Conservation (phyloP, 2,797 vertebrate genomes). For the Astyanax mexicanus region DNA sequence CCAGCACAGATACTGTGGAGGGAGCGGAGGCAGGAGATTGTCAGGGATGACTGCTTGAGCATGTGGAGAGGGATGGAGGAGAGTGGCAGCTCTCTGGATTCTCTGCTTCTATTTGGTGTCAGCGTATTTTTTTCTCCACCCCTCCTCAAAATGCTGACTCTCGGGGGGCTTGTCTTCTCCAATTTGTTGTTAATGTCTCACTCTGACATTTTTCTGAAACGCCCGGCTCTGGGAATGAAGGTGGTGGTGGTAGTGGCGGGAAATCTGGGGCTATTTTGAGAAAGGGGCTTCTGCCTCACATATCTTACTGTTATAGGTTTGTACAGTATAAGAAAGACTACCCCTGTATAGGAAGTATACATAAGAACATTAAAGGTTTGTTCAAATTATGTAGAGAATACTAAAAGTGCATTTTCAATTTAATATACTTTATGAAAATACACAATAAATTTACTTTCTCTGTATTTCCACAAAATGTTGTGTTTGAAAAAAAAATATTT, state of each 20-base stretch:
- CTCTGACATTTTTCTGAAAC: conserved; percentile 60
- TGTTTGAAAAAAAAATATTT: no score
- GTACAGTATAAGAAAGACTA: conserved; percentile 32
- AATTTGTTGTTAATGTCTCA: conserved; percentile 80
- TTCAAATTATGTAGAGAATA: no score
- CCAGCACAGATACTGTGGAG: conserved; percentile 54
- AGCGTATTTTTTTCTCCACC: conserved; percentile 63
- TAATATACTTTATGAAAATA: no score
- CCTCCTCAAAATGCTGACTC: conserved; percentile 68
- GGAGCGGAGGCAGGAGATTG: conserved; percentile 46
- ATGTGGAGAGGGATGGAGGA: conserved; percentile 47
- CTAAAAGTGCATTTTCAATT: no score
- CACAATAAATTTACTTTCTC: no score
- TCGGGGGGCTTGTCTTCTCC: conserved; percentile 72
- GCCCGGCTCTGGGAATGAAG: conserved; percentile 56
- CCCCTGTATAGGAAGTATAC: no score
- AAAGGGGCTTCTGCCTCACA: conserved; percentile 19
- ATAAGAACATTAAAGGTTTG: no score
- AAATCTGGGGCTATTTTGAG: conserved; percentile 9
- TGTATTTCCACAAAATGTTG: no score
- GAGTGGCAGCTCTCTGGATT: conserved; percentile 48
- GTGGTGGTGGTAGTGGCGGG: conserved; percentile 30
- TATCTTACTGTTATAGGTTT: conserved; percentile 19
- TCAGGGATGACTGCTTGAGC: conserved; percentile 55
- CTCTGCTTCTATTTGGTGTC: conserved; percentile 63